Evolutionary conservation across 2,888 invertebrate genomes (phyloP).

Genomic region (Mellilla xanthometata): DNA sequence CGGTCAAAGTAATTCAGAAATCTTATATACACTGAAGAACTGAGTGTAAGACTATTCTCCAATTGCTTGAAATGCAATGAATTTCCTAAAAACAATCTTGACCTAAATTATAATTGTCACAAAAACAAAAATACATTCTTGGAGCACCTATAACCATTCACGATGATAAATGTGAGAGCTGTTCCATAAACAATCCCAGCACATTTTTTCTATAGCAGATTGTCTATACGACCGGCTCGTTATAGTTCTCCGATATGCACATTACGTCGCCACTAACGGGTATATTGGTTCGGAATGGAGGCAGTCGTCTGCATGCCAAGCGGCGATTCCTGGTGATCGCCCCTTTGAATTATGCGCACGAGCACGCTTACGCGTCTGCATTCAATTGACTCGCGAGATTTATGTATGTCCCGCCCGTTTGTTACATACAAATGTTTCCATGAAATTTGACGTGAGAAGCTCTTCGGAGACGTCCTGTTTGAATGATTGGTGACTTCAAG

Average conservation of each 20-base stretch:
- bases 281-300: slow-evolving; percentile 74
- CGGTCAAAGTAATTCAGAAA: too few species aligned
- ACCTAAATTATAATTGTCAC: too few species aligned
- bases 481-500: slow-evolving; percentile 22
- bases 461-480: slow-evolving; percentile 26
- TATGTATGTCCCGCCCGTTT: slow-evolving; percentile 60
- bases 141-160: neutral
- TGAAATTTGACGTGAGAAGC: slow-evolving; percentile 58
- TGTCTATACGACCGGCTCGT: slow-evolving; percentile 35
- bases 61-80: too few species aligned
- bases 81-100: too few species aligned
- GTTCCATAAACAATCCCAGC: slow-evolving; percentile 10
- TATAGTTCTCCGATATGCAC: slow-evolving; percentile 63
- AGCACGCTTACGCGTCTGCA: slow-evolving; percentile 71
- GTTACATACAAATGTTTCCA: slow-evolving; percentile 66
- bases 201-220: slow-evolving; percentile 17
- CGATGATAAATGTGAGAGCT: slow-evolving; percentile 10
- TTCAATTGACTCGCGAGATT: slow-evolving; percentile 71
- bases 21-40: too few species aligned
- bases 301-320: slow-evolving; percentile 75
- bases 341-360: slow-evolving; percentile 78
- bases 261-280: slow-evolving; percentile 74
- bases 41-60: too few species aligned
- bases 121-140: neutral
- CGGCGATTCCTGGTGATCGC: slow-evolving; percentile 76